phyloP scores from a whole-genome alignment of 2,888 invertebrate genomes.

The Apotomis capreana region DNA sequence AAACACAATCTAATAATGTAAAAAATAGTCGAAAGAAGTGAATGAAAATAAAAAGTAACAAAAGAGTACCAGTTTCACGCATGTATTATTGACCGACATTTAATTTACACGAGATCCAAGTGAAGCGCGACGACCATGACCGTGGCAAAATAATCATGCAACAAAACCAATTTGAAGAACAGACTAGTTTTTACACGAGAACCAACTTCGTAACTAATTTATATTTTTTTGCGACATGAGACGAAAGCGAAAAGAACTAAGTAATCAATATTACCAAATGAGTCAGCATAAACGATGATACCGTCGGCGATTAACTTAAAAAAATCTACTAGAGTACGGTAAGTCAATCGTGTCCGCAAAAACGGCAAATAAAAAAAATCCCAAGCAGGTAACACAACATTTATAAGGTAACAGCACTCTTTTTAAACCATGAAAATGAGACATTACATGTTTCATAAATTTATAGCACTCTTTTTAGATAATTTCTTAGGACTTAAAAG shows the following conservation, averaged over 20 bases:
- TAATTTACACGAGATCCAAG: background rate
- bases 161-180: background rate
- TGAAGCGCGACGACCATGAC: slow-evolving; percentile 6
- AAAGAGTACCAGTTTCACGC: slow-evolving; percentile 21
- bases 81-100: background rate
- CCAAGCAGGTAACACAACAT: no score
- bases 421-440: no score
- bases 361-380: no score
- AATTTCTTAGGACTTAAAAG: no score
- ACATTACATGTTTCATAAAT: no score
- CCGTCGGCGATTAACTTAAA: no score
- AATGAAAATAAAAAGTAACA: background rate
- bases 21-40: background rate
- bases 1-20: no score
- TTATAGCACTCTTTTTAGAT: no score
- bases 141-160: background rate
- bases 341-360: no score
- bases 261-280: background rate
- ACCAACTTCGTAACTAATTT: background rate
- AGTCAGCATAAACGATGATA: background rate
- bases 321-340: no score
- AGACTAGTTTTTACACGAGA: background rate
- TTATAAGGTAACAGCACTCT: no score
- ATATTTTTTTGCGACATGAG: background rate
- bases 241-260: background rate